Conservation (phyloP, 2,888 invertebrate species). For the Oligia fasciuncula region DNA sequence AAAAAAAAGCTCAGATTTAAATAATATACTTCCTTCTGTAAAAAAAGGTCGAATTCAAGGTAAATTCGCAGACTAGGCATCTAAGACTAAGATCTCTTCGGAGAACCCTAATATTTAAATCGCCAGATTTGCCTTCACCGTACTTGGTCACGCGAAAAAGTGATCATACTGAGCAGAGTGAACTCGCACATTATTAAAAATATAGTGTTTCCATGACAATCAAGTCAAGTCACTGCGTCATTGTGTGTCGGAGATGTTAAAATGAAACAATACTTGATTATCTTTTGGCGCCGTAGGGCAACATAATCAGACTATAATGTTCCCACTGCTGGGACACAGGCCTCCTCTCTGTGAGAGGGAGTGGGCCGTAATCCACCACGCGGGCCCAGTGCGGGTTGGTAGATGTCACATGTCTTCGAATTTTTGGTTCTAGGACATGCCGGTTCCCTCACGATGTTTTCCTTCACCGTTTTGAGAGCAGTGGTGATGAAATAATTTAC, state of each 20-base stretch:
- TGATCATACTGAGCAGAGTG: background rate
- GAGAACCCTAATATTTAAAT: background rate
- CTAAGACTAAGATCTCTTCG: slow-evolving; percentile 28
- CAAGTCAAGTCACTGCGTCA: background rate
- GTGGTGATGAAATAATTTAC: too few species aligned
- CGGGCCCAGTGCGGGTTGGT: too few species aligned
- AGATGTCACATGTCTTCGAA: too few species aligned
- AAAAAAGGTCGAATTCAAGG: slow-evolving; percentile 26
- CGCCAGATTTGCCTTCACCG: background rate
- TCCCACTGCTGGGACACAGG: too few species aligned
- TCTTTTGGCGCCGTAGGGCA: background rate
- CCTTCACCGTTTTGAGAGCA: too few species aligned
- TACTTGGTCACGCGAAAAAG: background rate
- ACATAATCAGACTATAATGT: too few species aligned
- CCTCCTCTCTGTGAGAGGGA: too few species aligned
- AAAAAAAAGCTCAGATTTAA: slow-evolving; percentile 7
- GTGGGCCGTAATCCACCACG: too few species aligned
- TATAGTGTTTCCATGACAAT: background rate
- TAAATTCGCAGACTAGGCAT: slow-evolving; percentile 36
- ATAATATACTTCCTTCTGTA: background rate
- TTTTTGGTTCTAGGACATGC: too few species aligned
- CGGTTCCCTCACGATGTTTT: too few species aligned
- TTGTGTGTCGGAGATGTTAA: background rate
- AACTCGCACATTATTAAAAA: background rate
- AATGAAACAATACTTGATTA: too few species aligned